Evolutionary conservation across 2,888 invertebrate species (phyloP).

Genomic region (Dinocampus coccinellae): DNA sequence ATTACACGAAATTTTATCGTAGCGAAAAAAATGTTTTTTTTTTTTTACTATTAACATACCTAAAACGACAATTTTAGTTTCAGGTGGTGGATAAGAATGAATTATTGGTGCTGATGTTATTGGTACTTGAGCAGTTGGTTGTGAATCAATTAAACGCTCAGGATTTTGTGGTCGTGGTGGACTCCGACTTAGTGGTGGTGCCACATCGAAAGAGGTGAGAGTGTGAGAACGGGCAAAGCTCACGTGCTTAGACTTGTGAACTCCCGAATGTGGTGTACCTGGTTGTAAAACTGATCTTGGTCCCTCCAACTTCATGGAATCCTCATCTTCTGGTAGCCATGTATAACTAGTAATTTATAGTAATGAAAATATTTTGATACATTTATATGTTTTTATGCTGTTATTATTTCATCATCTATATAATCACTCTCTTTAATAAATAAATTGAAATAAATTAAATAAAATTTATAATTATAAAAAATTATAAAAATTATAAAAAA

Average conservation of each 20-base stretch:
- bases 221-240: conserved; percentile 92
- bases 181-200: conserved; percentile 69
- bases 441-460: too few species aligned
- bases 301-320: conserved; percentile 80
- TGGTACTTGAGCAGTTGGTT: conserved; percentile 62
- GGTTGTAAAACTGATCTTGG: conserved; percentile 71
- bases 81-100: conserved; percentile 58
- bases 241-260: conserved; percentile 82
- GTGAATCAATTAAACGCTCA: conserved; percentile 68
- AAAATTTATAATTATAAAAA: too few species aligned
- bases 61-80: conserved; percentile 68
- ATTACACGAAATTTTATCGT: not conserved
- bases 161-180: conserved; percentile 69
- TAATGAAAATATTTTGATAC: not conserved
- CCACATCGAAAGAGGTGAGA: conserved; percentile 82
- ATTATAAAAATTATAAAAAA: too few species aligned
- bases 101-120: conserved; percentile 50
- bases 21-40: not conserved
- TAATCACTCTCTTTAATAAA: not conserved
- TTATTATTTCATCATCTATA: not conserved
- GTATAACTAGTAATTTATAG: conserved; percentile 72
- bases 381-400: not conserved
- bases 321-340: conserved; percentile 85
- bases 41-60: conserved; percentile 53
- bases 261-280: conserved; percentile 69